Percentiles rank a stretch among this genome's conserved stretches.
Evolutionary conservation across 2,797 vertebrate species (phyloP).

Genomic region (Pipistrellus nathusii): DNA sequence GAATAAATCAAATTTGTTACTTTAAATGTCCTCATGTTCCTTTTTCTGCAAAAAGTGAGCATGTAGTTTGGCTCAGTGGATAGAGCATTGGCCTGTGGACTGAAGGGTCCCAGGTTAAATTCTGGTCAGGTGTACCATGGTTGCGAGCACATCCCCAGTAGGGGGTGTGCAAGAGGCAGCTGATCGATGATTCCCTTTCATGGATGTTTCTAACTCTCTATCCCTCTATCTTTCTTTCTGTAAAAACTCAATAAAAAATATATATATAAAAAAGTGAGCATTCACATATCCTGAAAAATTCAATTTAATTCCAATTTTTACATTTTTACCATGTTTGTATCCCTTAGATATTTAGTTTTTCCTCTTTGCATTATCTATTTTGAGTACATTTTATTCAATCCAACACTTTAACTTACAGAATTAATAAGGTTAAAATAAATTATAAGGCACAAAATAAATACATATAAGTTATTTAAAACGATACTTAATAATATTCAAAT

Average conservation of each 20-base stretch:
- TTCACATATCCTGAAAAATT: not conserved
- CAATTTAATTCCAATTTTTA: not conserved
- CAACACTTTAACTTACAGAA: not conserved
- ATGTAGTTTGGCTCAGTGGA: no score
- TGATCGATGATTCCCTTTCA: no score
- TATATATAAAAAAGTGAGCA: no score
- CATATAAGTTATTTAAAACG: not conserved
- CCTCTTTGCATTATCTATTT: not conserved
- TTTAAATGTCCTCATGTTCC: not conserved
- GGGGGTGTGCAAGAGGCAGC: no score
- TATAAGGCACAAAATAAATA: not conserved
- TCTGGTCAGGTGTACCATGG: no score
- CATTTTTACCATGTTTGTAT: not conserved
- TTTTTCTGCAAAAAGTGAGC: not conserved
- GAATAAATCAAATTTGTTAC: not conserved
- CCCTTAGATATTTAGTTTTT: not conserved
- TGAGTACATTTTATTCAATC: not conserved
- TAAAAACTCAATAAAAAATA: no score
- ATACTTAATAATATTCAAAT: not conserved
- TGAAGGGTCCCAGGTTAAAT: no score
- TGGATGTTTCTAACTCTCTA: no score
- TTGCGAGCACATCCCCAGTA: no score
- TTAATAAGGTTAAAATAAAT: not conserved
- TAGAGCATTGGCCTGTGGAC: no score
- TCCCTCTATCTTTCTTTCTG: no score